Conservation (phyloP, 2,888 invertebrate species). For the Eilema griseolum region DNA sequence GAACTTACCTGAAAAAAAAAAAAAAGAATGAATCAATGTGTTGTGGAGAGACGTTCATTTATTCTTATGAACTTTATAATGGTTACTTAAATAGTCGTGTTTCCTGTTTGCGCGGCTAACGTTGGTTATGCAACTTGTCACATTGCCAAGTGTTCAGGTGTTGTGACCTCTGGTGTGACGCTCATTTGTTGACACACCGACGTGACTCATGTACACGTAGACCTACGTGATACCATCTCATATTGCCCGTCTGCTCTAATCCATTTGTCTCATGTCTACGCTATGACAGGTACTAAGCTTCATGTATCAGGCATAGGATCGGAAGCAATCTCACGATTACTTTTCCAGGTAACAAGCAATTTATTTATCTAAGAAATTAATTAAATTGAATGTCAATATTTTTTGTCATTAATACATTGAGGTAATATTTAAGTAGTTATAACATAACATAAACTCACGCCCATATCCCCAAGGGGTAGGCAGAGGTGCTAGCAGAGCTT, state of each 20-base stretch:
- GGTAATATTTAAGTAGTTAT: background rate
- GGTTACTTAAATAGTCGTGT: conserved; percentile 75
- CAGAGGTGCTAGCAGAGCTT: no score
- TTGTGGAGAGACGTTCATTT: conserved; percentile 45
- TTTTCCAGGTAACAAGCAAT: background rate
- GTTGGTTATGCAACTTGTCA: conserved; percentile 82
- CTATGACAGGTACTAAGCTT: conserved; percentile 3
- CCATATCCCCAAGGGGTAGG: no score
- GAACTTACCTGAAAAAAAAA: conserved; percentile 73
- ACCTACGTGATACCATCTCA: conserved; percentile 23
- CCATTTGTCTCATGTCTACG: background rate
- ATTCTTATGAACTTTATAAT: conserved; percentile 61
- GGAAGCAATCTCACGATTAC: background rate
- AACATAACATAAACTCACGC: no score
- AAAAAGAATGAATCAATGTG: conserved; percentile 44
- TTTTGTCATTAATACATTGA: background rate
- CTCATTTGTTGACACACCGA: conserved; percentile 61
- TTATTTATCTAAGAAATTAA: no score
- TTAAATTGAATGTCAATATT: background rate
- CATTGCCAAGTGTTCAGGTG: conserved; percentile 81
- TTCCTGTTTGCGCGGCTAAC: conserved; percentile 80
- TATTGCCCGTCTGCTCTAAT: conserved; percentile 17
- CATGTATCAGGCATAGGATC: background rate
- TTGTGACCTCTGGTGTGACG: conserved; percentile 71
- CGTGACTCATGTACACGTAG: conserved; percentile 48